Conservation (phyloP, 2,113 vertebrate species). For the Euleptes europaea region DNA sequence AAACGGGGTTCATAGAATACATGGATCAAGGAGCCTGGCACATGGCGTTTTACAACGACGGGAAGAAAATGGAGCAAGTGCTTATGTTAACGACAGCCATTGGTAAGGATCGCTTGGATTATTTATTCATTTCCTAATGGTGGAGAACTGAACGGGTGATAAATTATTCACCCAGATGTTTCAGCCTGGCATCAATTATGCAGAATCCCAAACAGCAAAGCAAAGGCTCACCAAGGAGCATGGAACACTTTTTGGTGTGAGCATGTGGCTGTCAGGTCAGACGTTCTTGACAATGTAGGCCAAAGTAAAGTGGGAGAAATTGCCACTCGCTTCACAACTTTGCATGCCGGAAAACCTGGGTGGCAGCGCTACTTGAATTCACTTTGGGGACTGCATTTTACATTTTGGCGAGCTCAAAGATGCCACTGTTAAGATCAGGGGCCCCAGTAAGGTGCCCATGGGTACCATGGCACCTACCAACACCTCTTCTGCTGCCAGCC, state of each 20-base stretch:
- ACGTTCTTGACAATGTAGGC: too few relatives aligned
- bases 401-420: too few relatives aligned
- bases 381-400: too few relatives aligned
- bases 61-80: constrained; percentile 93
- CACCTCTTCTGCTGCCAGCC: too few relatives aligned
- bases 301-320: background rate
- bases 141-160: background rate
- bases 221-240: background rate
- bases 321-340: too few relatives aligned
- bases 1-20: constrained; percentile 96
- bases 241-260: background rate
- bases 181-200: background rate
- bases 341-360: too few relatives aligned
- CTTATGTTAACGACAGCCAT: constrained; percentile 90
- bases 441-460: too few relatives aligned
- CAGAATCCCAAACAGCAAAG: background rate
- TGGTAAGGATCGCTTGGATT: constrained; percentile 78
- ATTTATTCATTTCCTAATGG: background rate
- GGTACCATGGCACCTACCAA: too few relatives aligned
- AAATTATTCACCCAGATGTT: constrained; percentile 1
- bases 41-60: constrained; percentile 95
- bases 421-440: too few relatives aligned
- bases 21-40: constrained; percentile 98
- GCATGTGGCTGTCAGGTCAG: background rate
- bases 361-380: too few relatives aligned